Conservation (phyloP, 2,888 invertebrate genomes). For the Polydrusus cervinus region DNA sequence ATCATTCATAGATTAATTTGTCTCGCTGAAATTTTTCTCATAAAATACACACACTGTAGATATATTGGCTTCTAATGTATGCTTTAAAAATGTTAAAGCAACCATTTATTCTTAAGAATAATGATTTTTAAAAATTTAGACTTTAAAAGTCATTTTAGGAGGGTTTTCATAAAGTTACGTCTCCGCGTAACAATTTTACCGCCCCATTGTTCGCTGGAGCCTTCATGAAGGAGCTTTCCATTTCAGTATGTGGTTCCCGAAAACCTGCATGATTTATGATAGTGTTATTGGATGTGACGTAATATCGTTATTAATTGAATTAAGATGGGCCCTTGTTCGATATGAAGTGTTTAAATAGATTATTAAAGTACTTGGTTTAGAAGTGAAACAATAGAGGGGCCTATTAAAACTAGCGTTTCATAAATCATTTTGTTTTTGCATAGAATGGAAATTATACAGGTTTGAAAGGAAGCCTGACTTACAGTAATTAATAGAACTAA, state of each 20-base stretch:
- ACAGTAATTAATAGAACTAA: constrained; percentile 1
- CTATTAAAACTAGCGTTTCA: constrained; percentile 28
- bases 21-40: no score
- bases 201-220: constrained; percentile 42
- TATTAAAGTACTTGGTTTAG: constrained; percentile 44
- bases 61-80: no score
- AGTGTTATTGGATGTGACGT: constrained; percentile 50
- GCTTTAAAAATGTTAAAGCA: neutral
- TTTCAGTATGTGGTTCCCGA: constrained; percentile 43
- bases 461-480: neutral
- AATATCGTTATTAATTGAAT: constrained; percentile 54
- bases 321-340: constrained; percentile 52
- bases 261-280: constrained; percentile 53
- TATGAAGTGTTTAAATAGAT: constrained; percentile 52
- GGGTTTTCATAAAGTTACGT: constrained; percentile 43
- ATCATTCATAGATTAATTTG: no score
- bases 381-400: constrained; percentile 41
- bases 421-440: constrained; percentile 36
- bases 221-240: constrained; percentile 36
- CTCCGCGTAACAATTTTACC: constrained; percentile 35
- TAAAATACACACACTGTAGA: no score
- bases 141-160: constrained; percentile 45
- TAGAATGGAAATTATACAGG: constrained; percentile 1
- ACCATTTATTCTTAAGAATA: neutral
- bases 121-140: constrained; percentile 5